Conservation (phyloP, 2,888 invertebrate genomes). For the Synergus laeviventris region DNA sequence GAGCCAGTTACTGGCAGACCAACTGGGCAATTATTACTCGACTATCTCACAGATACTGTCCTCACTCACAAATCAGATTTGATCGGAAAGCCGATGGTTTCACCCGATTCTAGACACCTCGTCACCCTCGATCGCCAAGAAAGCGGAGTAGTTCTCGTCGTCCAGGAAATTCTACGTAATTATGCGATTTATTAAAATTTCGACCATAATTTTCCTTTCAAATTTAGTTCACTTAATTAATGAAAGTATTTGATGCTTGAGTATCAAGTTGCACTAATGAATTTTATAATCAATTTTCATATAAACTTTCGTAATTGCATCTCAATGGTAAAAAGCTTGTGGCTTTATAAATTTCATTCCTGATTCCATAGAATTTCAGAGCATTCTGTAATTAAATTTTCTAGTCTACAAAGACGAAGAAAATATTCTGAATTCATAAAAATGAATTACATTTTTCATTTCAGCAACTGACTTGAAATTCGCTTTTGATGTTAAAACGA, state of each 20-base stretch:
- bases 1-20: constrained; percentile 82
- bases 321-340: background rate
- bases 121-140: constrained; percentile 81
- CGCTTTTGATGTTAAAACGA: constrained; percentile 86
- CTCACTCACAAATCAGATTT: constrained; percentile 81
- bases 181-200: constrained; percentile 44
- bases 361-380: background rate
- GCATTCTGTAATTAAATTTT: no score
- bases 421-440: background rate
- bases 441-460: constrained; percentile 54
- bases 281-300: background rate
- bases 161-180: constrained; percentile 82
- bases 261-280: background rate
- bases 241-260: background rate
- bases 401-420: background rate
- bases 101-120: constrained; percentile 84
- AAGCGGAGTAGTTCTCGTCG: constrained; percentile 80
- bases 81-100: constrained; percentile 82
- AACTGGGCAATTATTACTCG: constrained; percentile 83
- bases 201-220: background rate
- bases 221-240: background rate
- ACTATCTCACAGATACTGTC: constrained; percentile 85
- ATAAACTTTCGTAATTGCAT: background rate
- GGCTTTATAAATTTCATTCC: background rate
- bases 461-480: constrained; percentile 82